A percentile compares a stretch with the other conserved stretches of the same genome.
phyloP scores from a whole-genome alignment of 2,113 vertebrate genomes.

The Aphyosemion australe region DNA sequence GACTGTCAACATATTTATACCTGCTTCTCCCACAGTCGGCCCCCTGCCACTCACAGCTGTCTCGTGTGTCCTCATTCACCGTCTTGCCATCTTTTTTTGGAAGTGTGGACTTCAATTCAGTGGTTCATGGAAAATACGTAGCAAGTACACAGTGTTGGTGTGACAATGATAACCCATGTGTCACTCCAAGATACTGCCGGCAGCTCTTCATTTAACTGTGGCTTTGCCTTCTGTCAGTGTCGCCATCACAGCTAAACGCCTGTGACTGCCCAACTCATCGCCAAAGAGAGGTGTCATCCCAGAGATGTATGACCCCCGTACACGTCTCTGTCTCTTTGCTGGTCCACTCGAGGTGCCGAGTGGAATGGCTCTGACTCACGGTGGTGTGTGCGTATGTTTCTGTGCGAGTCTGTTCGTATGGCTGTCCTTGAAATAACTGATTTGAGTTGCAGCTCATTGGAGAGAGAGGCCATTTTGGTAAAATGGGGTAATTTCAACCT shows the following conservation, averaged over 20 bases:
- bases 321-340: conserved; percentile 40
- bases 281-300: conserved; percentile 56
- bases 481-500: conserved; percentile 21
- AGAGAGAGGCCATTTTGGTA: conserved; percentile 19
- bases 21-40: conserved; percentile 39
- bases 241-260: conserved; percentile 62
- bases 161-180: conserved; percentile 82
- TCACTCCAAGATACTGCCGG: conserved; percentile 79
- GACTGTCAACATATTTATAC: no score
- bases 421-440: conserved; percentile 18
- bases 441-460: conserved; percentile 3
- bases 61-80: conserved; percentile 30
- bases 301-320: conserved; percentile 48
- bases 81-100: conserved; percentile 73
- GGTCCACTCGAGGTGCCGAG: conserved; percentile 51
- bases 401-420: conserved; percentile 5
- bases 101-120: conserved; percentile 64
- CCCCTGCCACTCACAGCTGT: conserved; percentile 53
- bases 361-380: conserved; percentile 35
- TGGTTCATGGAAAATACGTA: conserved; percentile 79
- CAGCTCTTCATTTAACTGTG: conserved; percentile 36
- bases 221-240: conserved; percentile 84
- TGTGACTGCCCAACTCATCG: conserved; percentile 60
- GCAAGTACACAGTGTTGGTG: conserved; percentile 40
- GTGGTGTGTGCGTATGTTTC: conserved; percentile 1